Evolutionary conservation across 2,113 vertebrate genomes (phyloP).

Genomic region (Triplophysa siluroides): DNA sequence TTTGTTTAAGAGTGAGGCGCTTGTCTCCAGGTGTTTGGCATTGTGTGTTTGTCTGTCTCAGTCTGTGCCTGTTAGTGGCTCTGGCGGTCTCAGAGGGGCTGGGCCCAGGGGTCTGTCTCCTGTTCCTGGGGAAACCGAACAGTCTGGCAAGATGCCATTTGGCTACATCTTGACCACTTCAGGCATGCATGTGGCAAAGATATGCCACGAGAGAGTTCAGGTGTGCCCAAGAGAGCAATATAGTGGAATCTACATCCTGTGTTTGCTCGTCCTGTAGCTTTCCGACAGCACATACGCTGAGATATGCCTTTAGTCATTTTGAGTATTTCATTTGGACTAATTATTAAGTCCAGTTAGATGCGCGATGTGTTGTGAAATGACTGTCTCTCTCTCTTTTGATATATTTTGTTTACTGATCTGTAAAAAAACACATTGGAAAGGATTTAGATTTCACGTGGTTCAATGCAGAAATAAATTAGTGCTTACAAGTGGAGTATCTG

Average conservation of each 20-base stretch:
- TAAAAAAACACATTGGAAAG: conserved; percentile 9
- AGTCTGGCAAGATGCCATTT: conserved; percentile 54
- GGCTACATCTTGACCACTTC: conserved; percentile 66
- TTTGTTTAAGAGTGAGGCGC: conserved; percentile 57
- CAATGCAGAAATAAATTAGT: background rate
- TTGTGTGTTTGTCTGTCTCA: conserved; percentile 62
- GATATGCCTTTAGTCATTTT: conserved; percentile 28
- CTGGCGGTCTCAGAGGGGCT: conserved; percentile 60
- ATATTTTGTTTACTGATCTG: background rate
- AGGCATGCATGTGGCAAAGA: conserved; percentile 55
- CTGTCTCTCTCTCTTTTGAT: background rate
- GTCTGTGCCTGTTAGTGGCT: conserved; percentile 64
- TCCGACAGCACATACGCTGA: conserved; percentile 33
- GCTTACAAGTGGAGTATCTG: background rate
- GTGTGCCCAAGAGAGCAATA: conserved; percentile 3
- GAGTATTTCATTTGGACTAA: conserved; percentile 21
- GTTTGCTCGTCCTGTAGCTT: conserved; percentile 21
- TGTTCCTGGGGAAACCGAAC: conserved; percentile 64
- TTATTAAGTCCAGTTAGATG: conserved; percentile 42
- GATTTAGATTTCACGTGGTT: background rate
- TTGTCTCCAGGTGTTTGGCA: conserved; percentile 56
- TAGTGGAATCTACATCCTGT: conserved; percentile 10
- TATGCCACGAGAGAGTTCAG: conserved; percentile 1
- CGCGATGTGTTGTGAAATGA: conserved; percentile 34
- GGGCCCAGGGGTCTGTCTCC: conserved; percentile 50